Percentiles rank a stretch among this genome's conserved stretches.
phyloP scores from a whole-genome alignment of 2,113 vertebrate species.

The Plectropomus leopardus region DNA sequence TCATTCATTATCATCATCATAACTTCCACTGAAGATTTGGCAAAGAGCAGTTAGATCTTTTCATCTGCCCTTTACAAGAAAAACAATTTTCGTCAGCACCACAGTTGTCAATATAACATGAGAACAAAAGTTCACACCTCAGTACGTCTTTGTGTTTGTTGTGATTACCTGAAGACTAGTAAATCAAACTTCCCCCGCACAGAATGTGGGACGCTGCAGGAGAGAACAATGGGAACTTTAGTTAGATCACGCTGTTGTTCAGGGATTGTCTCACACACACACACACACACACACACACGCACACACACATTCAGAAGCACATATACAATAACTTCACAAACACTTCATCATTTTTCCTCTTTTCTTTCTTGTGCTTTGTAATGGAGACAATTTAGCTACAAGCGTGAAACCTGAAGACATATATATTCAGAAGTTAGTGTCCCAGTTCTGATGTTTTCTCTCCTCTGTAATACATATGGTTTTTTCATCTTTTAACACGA shows the following conservation, averaged over 20 bases:
- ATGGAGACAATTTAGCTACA: constrained; percentile 7
- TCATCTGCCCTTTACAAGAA: too few relatives aligned
- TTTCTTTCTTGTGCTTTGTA: constrained; percentile 19
- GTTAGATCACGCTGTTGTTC: constrained; percentile 63
- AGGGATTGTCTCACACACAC: constrained; percentile 21
- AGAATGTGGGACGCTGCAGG: constrained; percentile 40
- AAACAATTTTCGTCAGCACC: too few relatives aligned
- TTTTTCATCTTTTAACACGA: neutral
- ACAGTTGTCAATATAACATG: neutral
- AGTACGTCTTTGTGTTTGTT: constrained; percentile 28
- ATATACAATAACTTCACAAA: neutral
- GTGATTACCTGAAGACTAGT: constrained; percentile 49
- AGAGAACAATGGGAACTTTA: constrained; percentile 73
- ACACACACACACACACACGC: neutral
- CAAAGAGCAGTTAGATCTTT: neutral
- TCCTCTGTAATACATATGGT: neutral
- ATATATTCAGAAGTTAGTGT: neutral
- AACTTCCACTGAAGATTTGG: constrained; percentile 25
- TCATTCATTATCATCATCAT: constrained; percentile 3
- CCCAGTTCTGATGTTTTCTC: constrained; percentile 38
- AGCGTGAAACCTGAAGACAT: constrained; percentile 39
- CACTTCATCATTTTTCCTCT: neutral
- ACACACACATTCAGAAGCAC: neutral
- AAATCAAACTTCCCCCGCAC: constrained; percentile 55
- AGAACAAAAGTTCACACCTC: neutral